phyloP scores from a whole-genome alignment of 2,113 vertebrate species.

The Emberiza fucata region DNA sequence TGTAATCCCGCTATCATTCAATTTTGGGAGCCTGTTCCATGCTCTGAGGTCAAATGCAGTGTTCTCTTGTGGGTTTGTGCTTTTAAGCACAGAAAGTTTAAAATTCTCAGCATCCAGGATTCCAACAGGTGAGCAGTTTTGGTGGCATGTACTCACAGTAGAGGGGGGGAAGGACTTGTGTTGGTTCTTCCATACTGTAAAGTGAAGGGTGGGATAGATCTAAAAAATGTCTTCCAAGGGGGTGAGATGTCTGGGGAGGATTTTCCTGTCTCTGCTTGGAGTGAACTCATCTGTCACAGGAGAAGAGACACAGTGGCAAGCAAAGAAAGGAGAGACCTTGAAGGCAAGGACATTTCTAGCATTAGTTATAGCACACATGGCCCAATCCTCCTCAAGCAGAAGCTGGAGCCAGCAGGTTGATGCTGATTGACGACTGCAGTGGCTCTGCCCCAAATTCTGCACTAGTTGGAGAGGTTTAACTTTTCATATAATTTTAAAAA shows the following conservation, averaged over 20 bases:
- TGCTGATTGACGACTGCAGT: slow-evolving; percentile 35
- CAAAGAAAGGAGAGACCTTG: not conserved
- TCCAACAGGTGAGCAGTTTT: not conserved
- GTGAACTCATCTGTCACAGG: not conserved
- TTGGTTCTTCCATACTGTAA: rapidly evolving
- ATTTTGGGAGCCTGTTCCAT: too few relatives aligned
- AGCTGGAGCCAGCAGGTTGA: not conserved
- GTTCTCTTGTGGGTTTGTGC: too few relatives aligned
- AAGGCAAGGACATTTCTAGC: not conserved
- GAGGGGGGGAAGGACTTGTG: not conserved
- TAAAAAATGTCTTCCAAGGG: not conserved
- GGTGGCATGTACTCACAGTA: rapidly evolving
- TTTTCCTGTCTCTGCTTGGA: not conserved
- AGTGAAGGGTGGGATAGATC: not conserved
- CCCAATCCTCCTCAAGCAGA: not conserved
- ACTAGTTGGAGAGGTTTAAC: not conserved
- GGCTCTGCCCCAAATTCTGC: slow-evolving; percentile 31
- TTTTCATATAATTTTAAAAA: not conserved
- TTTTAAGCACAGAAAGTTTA: too few relatives aligned
- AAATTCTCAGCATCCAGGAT: too few relatives aligned
- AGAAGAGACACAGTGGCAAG: not conserved
- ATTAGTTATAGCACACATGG: slow-evolving; percentile 9
- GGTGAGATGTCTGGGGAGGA: not conserved
- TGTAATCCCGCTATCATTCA: too few relatives aligned
- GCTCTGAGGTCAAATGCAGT: too few relatives aligned